phyloP scores from a whole-genome alignment of 2,888 invertebrate species.

The Psylliodes chrysocephalus region DNA sequence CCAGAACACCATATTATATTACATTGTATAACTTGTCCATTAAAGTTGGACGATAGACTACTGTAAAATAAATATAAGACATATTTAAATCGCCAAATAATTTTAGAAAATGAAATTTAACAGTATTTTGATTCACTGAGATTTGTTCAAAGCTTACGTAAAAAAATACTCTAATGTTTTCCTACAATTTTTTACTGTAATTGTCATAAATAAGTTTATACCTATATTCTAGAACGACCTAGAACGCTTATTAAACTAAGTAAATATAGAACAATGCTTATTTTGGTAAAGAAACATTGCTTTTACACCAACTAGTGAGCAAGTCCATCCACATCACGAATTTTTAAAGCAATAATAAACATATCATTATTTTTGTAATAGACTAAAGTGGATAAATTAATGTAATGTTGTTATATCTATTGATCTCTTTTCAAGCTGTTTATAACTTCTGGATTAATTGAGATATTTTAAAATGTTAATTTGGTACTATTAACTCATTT shows the following conservation, averaged over 20 bases:
- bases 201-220: slow-evolving; percentile 57
- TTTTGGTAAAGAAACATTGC: slow-evolving; percentile 42
- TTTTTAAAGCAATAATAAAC: slow-evolving; percentile 36
- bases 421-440: no score
- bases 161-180: slow-evolving; percentile 49
- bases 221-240: slow-evolving; percentile 51
- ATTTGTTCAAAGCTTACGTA: slow-evolving; percentile 40
- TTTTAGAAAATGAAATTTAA: slow-evolving; percentile 5
- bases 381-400: no score
- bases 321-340: slow-evolving; percentile 28
- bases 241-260: slow-evolving; percentile 42
- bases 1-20: no score
- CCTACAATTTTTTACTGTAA: slow-evolving; percentile 61
- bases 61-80: neutral
- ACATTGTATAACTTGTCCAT: no score
- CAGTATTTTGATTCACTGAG: slow-evolving; percentile 31
- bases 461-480: no score
- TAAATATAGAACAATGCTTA: slow-evolving; percentile 42
- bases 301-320: slow-evolving; percentile 40
- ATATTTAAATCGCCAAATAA: slow-evolving; percentile 23
- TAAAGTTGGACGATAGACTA: no score
- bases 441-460: no score
- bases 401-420: no score
- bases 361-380: slow-evolving; percentile 24
- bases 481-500: no score